Percentiles rank a stretch among this genome's conserved stretches.
phyloP scores from a whole-genome alignment of 2,113 vertebrate genomes.

The Papio anubis region DNA sequence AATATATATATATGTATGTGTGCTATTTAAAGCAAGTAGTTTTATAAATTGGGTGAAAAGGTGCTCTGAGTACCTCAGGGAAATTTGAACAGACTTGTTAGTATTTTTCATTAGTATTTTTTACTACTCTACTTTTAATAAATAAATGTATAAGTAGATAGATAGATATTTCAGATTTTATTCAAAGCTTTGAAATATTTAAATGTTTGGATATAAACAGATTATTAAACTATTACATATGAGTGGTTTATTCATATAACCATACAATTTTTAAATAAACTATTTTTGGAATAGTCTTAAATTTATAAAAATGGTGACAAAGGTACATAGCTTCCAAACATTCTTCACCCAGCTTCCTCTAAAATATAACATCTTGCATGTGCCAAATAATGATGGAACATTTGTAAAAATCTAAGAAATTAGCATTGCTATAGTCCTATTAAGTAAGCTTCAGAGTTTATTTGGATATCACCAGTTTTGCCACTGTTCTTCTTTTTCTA shows the following conservation, averaged over 20 bases:
- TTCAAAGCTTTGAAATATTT: background rate
- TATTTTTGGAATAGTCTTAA: background rate
- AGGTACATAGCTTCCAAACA: background rate
- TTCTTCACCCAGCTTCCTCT: background rate
- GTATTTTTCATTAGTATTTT: background rate
- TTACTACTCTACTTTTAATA: background rate
- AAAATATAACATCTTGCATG: background rate
- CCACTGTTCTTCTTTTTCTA: background rate
- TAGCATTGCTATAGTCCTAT: background rate
- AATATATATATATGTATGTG: no score
- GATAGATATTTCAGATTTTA: background rate
- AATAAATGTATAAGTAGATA: background rate
- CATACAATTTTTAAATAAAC: background rate
- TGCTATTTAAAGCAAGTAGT: background rate
- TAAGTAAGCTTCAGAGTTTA: background rate
- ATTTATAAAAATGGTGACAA: background rate
- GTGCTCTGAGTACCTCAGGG: background rate
- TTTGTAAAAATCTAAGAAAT: background rate
- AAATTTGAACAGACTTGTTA: background rate
- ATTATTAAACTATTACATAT: background rate
- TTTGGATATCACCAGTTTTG: background rate
- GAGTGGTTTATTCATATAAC: background rate
- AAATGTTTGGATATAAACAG: background rate
- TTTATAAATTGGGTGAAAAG: background rate
- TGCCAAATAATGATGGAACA: background rate